Conservation (phyloP, 2,888 invertebrate species). For the Epistrophella euchroma region DNA sequence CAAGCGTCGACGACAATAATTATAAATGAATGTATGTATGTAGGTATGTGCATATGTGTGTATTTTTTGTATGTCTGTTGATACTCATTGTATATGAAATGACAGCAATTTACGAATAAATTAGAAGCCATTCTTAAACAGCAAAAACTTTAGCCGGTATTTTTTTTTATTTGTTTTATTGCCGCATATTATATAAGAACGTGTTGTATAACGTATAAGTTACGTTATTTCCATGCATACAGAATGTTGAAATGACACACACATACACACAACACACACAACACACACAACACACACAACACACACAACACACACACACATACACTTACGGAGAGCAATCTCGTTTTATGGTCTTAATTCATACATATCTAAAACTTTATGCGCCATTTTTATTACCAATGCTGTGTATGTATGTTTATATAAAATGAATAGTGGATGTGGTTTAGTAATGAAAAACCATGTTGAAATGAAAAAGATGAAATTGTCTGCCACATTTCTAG, state of each 20-base stretch:
- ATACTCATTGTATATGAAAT: constrained; percentile 33
- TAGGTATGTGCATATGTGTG: neutral
- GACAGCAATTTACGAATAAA: constrained; percentile 45
- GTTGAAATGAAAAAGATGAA: constrained; percentile 33
- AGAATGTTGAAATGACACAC: constrained; percentile 19
- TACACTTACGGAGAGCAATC: constrained; percentile 11
- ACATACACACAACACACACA: neutral
- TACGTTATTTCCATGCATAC: constrained; percentile 33
- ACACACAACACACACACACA: neutral
- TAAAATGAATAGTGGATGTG: constrained; percentile 15
- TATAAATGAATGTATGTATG: neutral
- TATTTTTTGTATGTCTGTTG: neutral
- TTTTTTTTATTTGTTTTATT: constrained; percentile 2
- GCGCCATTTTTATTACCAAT: constrained; percentile 31
- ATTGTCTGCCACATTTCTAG: constrained; percentile 10
- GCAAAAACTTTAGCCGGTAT: constrained; percentile 21
- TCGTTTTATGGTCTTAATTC: constrained; percentile 35
- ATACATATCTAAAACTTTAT: constrained; percentile 43
- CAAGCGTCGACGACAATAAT: neutral
- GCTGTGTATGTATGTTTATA: constrained; percentile 1
- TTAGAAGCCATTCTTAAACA: constrained; percentile 44
- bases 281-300: neutral
- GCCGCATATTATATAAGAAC: constrained; percentile 17
- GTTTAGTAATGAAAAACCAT: constrained; percentile 17
- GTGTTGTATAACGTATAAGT: constrained; percentile 15